Base-by-base conservation (phyloP, 2,888 invertebrate genomes). In the Erebia palarica region DNA sequence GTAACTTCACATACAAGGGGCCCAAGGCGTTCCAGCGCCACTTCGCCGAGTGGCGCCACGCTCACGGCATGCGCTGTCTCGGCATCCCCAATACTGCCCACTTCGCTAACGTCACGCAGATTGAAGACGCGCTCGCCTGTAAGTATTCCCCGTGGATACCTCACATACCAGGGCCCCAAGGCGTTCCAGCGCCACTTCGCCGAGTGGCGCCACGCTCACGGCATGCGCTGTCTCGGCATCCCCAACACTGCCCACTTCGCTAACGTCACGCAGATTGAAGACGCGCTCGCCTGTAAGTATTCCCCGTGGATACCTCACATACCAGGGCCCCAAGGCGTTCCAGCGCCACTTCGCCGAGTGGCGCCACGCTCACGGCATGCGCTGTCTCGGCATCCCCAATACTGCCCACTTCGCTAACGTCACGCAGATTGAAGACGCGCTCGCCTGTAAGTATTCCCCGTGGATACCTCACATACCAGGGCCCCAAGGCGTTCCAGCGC, bases 211-310 rank as follows among this genome's bases (percentile, higher is more conserved):
- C 97, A 97, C 82, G 97, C 97, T 13, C 97, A 97, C 86, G 99
- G 99, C 51, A 99, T 99, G 99, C 94, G 99, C 27, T 99, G 99
- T 86, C 94, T 99, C 16, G 99, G 99, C 7, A 99, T 99, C 79
- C 99, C 99, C 0, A 99, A 99, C 88, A 99, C 99, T 0, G 99
- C 99, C 0, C 99, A 99, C 93, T 99, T 99, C 92, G 99, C 99
- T 0, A 99, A 99, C 88, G 99, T 99, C 53, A 99, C 99, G 0
- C 98, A 98, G 85, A 99, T 99, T 80, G 99, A 99, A 88, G 99
- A 99, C 88, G 99, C 99, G 0, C 94, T 99, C 65, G 98, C 98
- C 55, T 91, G 97, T 97, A 92, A 95, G 96, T 95, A 79, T 74
- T 7, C 27, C 27, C 27, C 27, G 27, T 27, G 27, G 27, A 27